Conservation (phyloP, 2,113 vertebrate species). For the Tretioscincus oriximinensis region DNA sequence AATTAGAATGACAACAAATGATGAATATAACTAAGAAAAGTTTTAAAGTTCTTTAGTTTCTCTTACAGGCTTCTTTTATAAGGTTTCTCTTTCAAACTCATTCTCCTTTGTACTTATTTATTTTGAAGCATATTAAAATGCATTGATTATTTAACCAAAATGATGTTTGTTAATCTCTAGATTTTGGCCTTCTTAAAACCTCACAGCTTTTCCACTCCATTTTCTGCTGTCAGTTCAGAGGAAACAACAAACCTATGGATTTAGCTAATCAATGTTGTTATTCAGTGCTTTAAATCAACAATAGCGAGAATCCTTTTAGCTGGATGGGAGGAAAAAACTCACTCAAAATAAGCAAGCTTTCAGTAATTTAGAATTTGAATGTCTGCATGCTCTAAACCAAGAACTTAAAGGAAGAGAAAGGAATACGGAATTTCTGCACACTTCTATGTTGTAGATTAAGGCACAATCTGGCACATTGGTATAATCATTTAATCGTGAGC, state of each 20-base stretch:
- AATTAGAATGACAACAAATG: not conserved
- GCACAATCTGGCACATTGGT: no score
- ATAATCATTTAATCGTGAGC: no score
- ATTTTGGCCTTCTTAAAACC: not conserved
- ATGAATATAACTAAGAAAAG: constrained; percentile 4
- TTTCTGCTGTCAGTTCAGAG: not conserved
- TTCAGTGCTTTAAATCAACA: not conserved
- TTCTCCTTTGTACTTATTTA: not conserved
- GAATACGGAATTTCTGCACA: not conserved
- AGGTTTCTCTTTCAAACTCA: not conserved
- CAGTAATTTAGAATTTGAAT: not conserved
- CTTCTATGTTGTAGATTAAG: no score
- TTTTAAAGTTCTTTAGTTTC: not conserved
- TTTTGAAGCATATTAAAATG: constrained; percentile 1
- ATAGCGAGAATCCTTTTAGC: not conserved
- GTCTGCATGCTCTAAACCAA: not conserved
- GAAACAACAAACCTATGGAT: not conserved
- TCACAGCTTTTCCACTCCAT: not conserved
- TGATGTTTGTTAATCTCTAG: not conserved
- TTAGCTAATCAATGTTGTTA: not conserved
- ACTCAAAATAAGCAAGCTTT: constrained; percentile 3
- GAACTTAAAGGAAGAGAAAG: not conserved
- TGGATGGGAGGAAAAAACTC: not conserved
- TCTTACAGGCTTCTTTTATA: not conserved
- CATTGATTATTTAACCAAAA: not conserved